Base-by-base conservation (phyloP, 2,797 vertebrate genomes). In the Falco cherrug region DNA sequence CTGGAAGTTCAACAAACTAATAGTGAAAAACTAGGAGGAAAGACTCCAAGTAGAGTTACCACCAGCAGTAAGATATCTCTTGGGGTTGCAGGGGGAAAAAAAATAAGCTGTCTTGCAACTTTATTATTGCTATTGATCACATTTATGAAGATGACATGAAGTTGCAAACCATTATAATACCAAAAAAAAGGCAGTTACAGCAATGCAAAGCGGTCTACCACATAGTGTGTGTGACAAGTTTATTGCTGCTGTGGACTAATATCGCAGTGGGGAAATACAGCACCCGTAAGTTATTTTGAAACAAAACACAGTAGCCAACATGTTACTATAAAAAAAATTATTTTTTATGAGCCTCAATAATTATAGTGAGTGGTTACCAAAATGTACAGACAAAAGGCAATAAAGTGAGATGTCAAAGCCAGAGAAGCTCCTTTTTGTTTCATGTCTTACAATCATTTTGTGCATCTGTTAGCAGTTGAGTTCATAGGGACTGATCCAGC, bases 141-240 rank as follows among this genome's bases (percentile, higher is more conserved):
- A 11, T 96, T 97, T 98, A 95, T 95, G 96, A 92, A 95, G 92
- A 43, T 68, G 87, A 85, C 73, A 83, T 90, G 95, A 95, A 97
- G 82, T 76, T 96, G 89, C 57, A 94, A 75, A 86, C 76, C 88
- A 96, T 93, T 97, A 60, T 76, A 96, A 95, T 84, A 67, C 71
- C 31, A 83, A 85, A 95, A 95, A 41, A 28, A 37, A 56, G 90
- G 85, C 93, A 88, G 92, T 96, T 95, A 83, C 48, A 94, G 95
- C 91, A 89, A 95, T 95, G 96, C 91, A 97, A 90, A 97, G 85
- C 71, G 95, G 95, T 97, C 87, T 83, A 82, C 97, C 97, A 89
- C 56, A 6, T n/a, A 64, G 82, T 43, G 81, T 50, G 64, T 67
- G 84, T 93, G 96, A 97, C 96, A 96, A 95, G 63, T 97, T 97